These are phyloP conservation scores for Aurelia sp. DNA, from an alignment of 30 jellyfish, hydroid and myxozoan species.

Conservation along the genomic window DNA sequence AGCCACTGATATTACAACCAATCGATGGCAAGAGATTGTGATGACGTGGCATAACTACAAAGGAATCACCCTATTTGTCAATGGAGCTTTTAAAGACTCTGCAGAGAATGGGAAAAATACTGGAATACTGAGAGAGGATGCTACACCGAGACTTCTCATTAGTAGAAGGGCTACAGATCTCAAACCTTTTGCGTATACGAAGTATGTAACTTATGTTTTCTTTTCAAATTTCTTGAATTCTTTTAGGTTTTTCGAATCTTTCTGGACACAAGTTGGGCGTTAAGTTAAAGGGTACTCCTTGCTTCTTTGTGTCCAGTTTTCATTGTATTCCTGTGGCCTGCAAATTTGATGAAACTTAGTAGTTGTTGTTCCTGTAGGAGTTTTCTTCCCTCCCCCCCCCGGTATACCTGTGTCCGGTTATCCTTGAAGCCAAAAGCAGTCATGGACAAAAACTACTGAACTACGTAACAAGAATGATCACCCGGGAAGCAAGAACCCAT, in stretches of 20 bases:
- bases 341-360: background rate
- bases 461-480: too few species aligned
- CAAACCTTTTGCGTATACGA: conserved; percentile 86
- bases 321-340: too few species aligned
- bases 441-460: too few species aligned
- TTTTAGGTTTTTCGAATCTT: too few species aligned
- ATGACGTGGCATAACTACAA: conserved; percentile 95
- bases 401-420: background rate
- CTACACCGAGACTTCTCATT: conserved; percentile 79
- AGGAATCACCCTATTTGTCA: conserved; percentile 87
- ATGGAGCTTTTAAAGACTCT: conserved; percentile 96
- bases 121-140: conserved; percentile 63
- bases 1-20: conserved; percentile 85
- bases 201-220: conserved; percentile 25
- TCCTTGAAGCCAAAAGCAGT: too few species aligned
- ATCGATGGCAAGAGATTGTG: conserved; percentile 95
- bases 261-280: too few species aligned
- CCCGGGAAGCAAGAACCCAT: too few species aligned
- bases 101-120: conserved; percentile 75
- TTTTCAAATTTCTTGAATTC: background rate
- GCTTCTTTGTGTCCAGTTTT: too few species aligned
- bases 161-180: conserved; percentile 87
- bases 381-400: background rate
- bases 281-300: too few species aligned
- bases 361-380: background rate